A percentile compares a stretch with the other conserved stretches of the same genome.
Evolutionary conservation across 2,888 invertebrate species (phyloP).

Genomic region (Lithosia quadra): DNA sequence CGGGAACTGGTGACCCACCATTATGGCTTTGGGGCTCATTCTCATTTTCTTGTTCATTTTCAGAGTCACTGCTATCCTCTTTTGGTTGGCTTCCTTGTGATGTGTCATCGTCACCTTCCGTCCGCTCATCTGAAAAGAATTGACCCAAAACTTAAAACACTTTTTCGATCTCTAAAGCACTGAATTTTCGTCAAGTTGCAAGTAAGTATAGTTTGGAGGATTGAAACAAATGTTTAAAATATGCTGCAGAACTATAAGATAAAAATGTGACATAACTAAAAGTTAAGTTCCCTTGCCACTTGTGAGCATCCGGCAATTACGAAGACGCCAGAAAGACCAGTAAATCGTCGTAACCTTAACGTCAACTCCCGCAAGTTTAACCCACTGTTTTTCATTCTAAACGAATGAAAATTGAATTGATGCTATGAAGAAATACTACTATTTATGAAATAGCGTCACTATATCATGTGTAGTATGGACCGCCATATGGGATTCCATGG

Average conservation of each 20-base stretch:
- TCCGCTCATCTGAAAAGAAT: slow-evolving; percentile 77
- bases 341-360: slow-evolving; percentile 77
- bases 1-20: slow-evolving; percentile 76
- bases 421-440: slow-evolving; percentile 56
- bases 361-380: slow-evolving; percentile 55
- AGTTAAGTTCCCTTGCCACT: slow-evolving; percentile 45
- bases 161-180: slow-evolving; percentile 18
- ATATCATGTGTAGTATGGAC: slow-evolving; percentile 86
- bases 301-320: slow-evolving; percentile 64
- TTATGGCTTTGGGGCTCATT: slow-evolving; percentile 79
- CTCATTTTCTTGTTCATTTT: slow-evolving; percentile 62
- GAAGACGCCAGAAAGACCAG: slow-evolving; percentile 70
- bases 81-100: slow-evolving; percentile 83
- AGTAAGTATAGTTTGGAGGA: neutral
- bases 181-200: neutral
- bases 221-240: slow-evolving; percentile 19
- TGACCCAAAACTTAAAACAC: slow-evolving; percentile 26
- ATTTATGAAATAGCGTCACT: slow-evolving; percentile 80
- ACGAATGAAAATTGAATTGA: slow-evolving; percentile 52
- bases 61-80: slow-evolving; percentile 81
- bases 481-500: slow-evolving; percentile 87
- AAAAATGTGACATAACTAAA: slow-evolving; percentile 46
- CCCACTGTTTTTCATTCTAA: slow-evolving; percentile 44
- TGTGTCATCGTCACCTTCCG: slow-evolving; percentile 83
- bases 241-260: slow-evolving; percentile 24